Percentiles rank a stretch among this genome's conserved stretches.
These are phyloP conservation scores for Apodemia zela DNA, from an alignment of 2,888 invertebrate species.

Conservation along the genomic window DNA sequence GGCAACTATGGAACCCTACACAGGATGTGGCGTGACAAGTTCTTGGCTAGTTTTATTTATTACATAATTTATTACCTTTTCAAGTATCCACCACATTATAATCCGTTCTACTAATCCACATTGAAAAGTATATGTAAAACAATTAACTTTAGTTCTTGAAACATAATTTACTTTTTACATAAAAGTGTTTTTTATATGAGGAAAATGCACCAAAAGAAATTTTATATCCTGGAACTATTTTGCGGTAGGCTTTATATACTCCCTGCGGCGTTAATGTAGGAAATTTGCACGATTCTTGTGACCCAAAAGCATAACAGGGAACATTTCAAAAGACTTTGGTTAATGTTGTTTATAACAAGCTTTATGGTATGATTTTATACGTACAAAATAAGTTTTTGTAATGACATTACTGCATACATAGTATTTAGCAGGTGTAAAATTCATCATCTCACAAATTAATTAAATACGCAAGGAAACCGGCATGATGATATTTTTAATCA, in stretches of 20 bases:
- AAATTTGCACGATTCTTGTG: not conserved
- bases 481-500: no score
- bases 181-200: not conserved
- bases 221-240: constrained; percentile 1
- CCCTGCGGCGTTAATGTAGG: constrained; percentile 8
- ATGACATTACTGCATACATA: no score
- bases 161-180: not conserved
- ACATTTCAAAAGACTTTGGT: not conserved
- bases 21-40: no score
- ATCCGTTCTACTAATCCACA: no score
- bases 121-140: not conserved
- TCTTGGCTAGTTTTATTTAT: no score
- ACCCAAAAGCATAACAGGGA: not conserved
- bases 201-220: constrained; percentile 3
- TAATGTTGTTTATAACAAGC: not conserved
- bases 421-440: no score
- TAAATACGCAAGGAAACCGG: no score
- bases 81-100: no score
- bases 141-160: not conserved
- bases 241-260: constrained; percentile 1
- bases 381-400: no score
- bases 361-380: not conserved
- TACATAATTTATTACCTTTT: no score
- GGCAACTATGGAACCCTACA: no score
- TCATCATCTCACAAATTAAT: no score